These are phyloP conservation scores for Trissoscelio sp. DNA, from an alignment of 2,888 invertebrate species.

Conservation along the genomic window DNA sequence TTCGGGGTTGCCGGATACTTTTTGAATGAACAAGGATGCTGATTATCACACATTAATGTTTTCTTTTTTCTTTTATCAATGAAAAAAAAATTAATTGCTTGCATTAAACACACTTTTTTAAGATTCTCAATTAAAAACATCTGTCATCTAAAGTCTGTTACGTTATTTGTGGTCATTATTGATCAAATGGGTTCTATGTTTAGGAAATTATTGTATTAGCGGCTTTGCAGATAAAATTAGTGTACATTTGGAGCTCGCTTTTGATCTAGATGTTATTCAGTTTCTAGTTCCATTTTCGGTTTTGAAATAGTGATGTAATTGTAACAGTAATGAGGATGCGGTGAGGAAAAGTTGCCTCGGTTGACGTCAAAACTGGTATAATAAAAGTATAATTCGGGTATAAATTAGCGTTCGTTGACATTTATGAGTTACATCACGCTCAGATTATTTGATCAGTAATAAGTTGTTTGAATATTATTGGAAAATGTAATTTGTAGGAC, in stretches of 20 bases:
- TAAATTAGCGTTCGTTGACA: slow-evolving; percentile 22
- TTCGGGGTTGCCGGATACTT: slow-evolving; percentile 21
- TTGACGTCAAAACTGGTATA: slow-evolving; percentile 25
- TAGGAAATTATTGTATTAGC: not conserved
- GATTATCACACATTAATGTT: no score
- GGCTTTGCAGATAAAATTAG: not conserved
- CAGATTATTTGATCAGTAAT: slow-evolving; percentile 31
- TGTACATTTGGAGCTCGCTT: not conserved
- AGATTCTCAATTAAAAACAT: slow-evolving; percentile 25
- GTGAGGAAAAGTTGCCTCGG: not conserved
- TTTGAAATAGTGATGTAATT: slow-evolving; percentile 2
- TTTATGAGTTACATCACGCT: slow-evolving; percentile 23
- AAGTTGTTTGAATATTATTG: slow-evolving; percentile 29
- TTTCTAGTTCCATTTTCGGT: not conserved
- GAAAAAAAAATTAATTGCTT: slow-evolving; percentile 19
- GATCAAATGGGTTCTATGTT: not conserved
- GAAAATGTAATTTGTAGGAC: slow-evolving; percentile 10
- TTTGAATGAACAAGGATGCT: slow-evolving; percentile 19
- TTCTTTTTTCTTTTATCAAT: no score
- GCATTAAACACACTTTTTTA: slow-evolving; percentile 2
- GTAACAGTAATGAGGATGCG: not conserved
- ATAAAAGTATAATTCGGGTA: slow-evolving; percentile 21
- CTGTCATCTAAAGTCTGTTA: slow-evolving; percentile 22
- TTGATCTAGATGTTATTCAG: not conserved
- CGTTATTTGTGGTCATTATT: slow-evolving; percentile 7